Evolutionary conservation across 2,113 vertebrate genomes (phyloP).

Genomic region (Stictonetta naevosa): DNA sequence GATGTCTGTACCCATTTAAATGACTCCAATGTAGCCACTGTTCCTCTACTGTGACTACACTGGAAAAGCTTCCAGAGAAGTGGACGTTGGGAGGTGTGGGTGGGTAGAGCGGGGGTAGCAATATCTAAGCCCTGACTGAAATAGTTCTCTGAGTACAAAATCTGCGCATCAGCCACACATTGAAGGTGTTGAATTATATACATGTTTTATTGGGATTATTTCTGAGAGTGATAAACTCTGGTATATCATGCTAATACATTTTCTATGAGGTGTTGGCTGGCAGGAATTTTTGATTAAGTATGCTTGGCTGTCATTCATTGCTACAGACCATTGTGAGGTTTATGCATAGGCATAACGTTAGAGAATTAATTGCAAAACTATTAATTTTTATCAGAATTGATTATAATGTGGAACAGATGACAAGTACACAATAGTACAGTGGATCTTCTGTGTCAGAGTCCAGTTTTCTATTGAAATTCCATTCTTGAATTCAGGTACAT

Average conservation of each 20-base stretch:
- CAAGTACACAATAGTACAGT: background rate
- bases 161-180: background rate
- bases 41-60: background rate
- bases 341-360: fast-evolving
- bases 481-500: background rate
- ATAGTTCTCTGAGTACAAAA: background rate
- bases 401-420: background rate
- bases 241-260: background rate
- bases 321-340: background rate
- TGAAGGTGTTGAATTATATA: background rate
- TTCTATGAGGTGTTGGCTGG: background rate
- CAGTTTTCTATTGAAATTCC: background rate
- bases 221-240: background rate
- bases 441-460: background rate
- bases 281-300: background rate
- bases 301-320: background rate
- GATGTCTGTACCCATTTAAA: background rate
- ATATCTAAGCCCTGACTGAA: background rate
- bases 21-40: background rate
- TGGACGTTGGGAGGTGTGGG: background rate
- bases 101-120: background rate
- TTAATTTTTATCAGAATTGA: background rate
- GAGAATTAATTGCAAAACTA: background rate
- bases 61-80: background rate
- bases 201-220: background rate